These are phyloP conservation scores for Antheraea yamamai DNA, from an alignment of 2,888 invertebrate species.

Conservation along the genomic window DNA sequence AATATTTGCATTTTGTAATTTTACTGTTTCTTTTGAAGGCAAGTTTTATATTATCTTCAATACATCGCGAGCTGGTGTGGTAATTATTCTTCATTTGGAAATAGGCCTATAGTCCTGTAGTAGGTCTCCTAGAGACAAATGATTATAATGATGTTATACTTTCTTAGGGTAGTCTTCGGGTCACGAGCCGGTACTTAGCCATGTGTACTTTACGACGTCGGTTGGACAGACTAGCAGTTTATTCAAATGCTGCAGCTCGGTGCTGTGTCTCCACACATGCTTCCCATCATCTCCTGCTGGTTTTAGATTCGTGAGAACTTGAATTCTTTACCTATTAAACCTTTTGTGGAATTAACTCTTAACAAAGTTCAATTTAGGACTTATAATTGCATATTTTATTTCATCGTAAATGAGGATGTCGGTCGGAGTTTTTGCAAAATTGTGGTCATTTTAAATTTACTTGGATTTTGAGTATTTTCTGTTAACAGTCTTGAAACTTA, in stretches of 20 bases:
- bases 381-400: too few relatives aligned
- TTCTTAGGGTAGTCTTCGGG: constrained; percentile 60
- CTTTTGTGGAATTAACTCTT: background rate
- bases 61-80: too few relatives aligned
- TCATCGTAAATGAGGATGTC: too few relatives aligned
- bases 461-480: too few relatives aligned
- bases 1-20: background rate
- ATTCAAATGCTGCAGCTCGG: constrained; percentile 46
- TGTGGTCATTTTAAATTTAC: too few relatives aligned
- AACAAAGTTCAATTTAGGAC: too few relatives aligned
- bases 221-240: constrained; percentile 49
- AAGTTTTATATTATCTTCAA: background rate
- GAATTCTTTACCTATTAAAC: background rate
- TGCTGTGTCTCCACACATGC: constrained; percentile 55
- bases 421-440: too few relatives aligned
- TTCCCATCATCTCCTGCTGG: constrained; percentile 65
- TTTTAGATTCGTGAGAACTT: constrained; percentile 66
- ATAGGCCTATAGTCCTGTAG: too few relatives aligned
- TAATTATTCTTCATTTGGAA: too few relatives aligned
- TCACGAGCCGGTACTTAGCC: constrained; percentile 63
- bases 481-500: too few relatives aligned
- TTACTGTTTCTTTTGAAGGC: background rate
- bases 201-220: constrained; percentile 57
- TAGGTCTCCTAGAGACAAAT: too few relatives aligned
- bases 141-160: background rate